Evolutionary conservation across 2,113 vertebrate genomes (phyloP).

Genomic region (Ceratotherium simum): DNA sequence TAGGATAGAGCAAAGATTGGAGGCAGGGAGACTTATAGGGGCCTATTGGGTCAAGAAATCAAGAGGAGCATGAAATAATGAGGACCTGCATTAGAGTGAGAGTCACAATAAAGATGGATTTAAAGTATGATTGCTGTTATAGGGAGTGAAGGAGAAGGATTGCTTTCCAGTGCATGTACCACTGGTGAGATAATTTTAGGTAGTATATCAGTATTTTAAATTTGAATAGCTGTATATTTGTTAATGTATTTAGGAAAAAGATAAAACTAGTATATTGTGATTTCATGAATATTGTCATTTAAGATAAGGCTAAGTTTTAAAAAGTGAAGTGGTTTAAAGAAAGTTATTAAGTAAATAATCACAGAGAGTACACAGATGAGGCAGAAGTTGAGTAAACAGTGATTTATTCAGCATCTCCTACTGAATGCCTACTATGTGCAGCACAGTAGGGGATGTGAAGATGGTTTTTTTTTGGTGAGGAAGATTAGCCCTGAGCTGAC

Average conservation of each 20-base stretch:
- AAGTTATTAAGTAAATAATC: background rate
- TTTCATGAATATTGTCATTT: slow-evolving; percentile 43
- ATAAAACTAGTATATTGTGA: background rate
- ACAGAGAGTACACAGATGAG: background rate
- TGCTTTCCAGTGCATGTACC: background rate
- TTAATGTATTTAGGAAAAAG: background rate
- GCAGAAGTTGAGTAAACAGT: background rate
- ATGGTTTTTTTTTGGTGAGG: too few species aligned
- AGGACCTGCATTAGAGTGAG: background rate
- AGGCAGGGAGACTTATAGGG: background rate
- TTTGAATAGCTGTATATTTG: background rate
- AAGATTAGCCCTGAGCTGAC: too few species aligned
- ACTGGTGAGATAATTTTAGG: slow-evolving; percentile 17
- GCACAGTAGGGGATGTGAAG: background rate
- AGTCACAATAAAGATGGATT: background rate
- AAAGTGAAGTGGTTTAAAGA: slow-evolving; percentile 40
- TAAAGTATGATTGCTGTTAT: background rate
- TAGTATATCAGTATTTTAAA: background rate
- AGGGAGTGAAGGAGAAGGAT: background rate
- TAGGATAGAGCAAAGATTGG: slow-evolving; percentile 5
- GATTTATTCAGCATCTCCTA: background rate
- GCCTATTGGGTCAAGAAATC: background rate
- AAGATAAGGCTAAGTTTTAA: slow-evolving; percentile 29
- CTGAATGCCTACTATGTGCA: background rate
- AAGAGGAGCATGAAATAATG: background rate